Base-by-base conservation (phyloP, 2,888 invertebrate species). In the Acronicta psi region DNA sequence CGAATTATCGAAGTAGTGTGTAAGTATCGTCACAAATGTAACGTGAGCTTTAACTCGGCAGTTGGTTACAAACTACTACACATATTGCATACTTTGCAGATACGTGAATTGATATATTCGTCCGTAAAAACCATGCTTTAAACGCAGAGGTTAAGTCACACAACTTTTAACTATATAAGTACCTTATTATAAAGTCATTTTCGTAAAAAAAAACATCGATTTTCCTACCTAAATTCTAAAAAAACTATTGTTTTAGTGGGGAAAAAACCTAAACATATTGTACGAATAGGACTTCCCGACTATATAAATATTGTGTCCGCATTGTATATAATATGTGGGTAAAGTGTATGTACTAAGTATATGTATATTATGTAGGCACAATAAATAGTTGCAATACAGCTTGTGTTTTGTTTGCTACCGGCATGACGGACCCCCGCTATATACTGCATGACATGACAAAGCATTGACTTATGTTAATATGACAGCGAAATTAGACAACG, bases 341-440 rank as follows among this genome's bases (percentile, higher is more conserved):
- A 59, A 57, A 68, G 17, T 75, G 69, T 76, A 73, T 73, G 69
- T 79, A 73, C 62, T 64, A 66, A 68, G 69, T 74, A 68, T 72
- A 60, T 72, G 74, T 71, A 66, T 70, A 75, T 76, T 77, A 61
- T 78, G 71, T 79, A 78, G 74, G 71, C 69, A 72, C 62, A 90
- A 89, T 90, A 90, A 89, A 90, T 70, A 72, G 75, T 83, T 84
- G 71, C 71, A 84, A 86, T 75, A 74, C 74, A 81, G 81, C 80
- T 77, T 88, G 85, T 88, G 81, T 90, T 75, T 90, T 91, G 86
- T 89, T 86, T 88, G 86, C 80, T 80, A 79, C 77, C 77, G 61
- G 88, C 90, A 89, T 87, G 89, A 45, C 52, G 81, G 85, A 83
- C 80, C 72, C 67, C 50, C 57, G 60, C 52, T 69, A 65, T 69